Evolutionary conservation across 2,113 vertebrate species (phyloP), one percentile per base, ranked within the genome.

Genomic region (Plestiodon gilberti): DNA sequence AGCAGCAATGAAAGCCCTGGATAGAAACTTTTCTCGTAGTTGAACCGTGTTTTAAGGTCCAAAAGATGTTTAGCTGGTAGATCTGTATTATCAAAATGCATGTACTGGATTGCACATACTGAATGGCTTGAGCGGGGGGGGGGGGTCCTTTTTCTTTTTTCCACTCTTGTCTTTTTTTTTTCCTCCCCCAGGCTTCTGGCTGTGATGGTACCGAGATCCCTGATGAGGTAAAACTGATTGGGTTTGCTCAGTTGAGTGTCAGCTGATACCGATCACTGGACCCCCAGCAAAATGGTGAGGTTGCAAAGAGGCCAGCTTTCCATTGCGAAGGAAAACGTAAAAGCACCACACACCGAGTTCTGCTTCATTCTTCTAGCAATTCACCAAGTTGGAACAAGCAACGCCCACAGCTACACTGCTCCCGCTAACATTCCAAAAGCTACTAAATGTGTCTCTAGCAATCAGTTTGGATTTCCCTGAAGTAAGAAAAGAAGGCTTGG

Each of bases 151-250:
- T 15, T 18, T 28, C 7, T 43, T 59, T n/a, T 25, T 8, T 30
- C n/a, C 14, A 14, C 15, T 13, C 10, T 43, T 59, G 13, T 13
- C 57, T 3, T 69, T 80, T 92, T 17, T 91, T 88, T 91, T 15
- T 52, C 71, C 88, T 84, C 85, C 95, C 95, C 10, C 97, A 99
- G 98, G 98, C 95, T 70, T 99, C 99, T 70, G 96, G 97, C 95
- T 99, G 98, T 25, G 98, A 99, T 81, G 98, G 97, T 89, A 95
- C 97, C 0, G 99, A 99, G 96, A 98, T 98, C 92, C 99, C 98
- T 0, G 99, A 99, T 64, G 99, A 99, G 96, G 97, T 99, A 96
- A 99, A 99, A 97, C 95, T 99, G 97, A 99, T 99, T 82, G 98
- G 99, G 94, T 99, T 99, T 95, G 99, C 98, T 81, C 99, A 99